A percentile compares a stretch with the other conserved stretches of the same genome.
Conservation (phyloP, 2,797 vertebrate species). For the Labeo calbasu region DNA sequence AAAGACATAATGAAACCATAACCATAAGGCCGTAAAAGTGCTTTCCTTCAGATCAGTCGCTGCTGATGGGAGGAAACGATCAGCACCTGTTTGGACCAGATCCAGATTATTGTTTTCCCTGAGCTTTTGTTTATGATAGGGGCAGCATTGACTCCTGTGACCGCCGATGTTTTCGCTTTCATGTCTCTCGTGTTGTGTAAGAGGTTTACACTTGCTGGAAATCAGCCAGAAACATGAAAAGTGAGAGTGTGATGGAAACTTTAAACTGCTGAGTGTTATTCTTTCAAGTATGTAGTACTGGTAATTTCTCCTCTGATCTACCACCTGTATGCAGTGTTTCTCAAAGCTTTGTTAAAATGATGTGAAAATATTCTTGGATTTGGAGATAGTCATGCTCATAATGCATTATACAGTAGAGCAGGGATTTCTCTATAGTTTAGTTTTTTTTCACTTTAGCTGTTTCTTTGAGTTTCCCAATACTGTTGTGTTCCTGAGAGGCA, state of each 20-base stretch:
- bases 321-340: conserved; percentile 12
- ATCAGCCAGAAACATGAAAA: conserved; percentile 44
- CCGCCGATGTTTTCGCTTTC: conserved; percentile 42
- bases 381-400: not conserved
- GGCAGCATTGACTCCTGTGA: conserved; percentile 48
- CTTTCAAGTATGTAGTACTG: conserved; percentile 5
- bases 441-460: not conserved
- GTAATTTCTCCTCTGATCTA: conserved; percentile 31
- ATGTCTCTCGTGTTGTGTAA: conserved; percentile 50
- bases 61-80: conserved; percentile 45
- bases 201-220: conserved; percentile 28
- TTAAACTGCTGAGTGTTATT: conserved; percentile 8
- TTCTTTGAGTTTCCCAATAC: conserved; percentile 58
- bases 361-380: conserved; percentile 14
- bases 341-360: conserved; percentile 17
- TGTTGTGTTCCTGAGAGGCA: conserved; percentile 60
- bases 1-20: conserved; percentile 70
- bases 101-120: conserved; percentile 63
- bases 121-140: conserved; percentile 63
- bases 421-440: conserved; percentile 14
- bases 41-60: conserved; percentile 46
- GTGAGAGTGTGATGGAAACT: conserved; percentile 34
- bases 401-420: not conserved
- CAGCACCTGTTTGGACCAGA: conserved; percentile 72
- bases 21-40: conserved; percentile 52